Conservation (phyloP, 2,797 vertebrate genomes). For the Sebastolobus altivelis region DNA sequence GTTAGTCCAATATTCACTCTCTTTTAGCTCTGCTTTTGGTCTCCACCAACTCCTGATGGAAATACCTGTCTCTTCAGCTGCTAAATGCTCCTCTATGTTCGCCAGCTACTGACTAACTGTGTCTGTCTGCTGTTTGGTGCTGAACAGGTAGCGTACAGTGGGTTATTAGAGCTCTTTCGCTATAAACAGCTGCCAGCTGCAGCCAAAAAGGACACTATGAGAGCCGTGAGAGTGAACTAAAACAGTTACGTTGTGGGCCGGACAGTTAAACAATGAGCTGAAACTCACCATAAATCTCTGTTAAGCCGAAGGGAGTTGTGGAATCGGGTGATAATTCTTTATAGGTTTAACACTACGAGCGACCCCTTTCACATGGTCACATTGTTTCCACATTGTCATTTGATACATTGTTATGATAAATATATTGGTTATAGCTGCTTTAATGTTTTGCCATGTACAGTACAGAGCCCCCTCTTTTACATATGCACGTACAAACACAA, state of each 20-base stretch:
- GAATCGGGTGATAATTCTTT: no score
- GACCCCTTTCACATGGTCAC: no score
- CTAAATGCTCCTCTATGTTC: background rate
- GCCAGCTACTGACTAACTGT: background rate
- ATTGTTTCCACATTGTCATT: background rate
- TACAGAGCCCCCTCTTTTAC: background rate
- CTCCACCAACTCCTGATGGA: background rate
- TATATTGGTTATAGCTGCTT: background rate
- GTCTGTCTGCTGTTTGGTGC: background rate
- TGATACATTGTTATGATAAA: background rate
- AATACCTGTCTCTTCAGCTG: background rate
- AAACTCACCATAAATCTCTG: rapidly evolving
- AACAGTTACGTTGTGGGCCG: rapidly evolving
- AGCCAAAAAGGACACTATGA: background rate
- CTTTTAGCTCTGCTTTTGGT: background rate
- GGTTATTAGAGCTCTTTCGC: background rate
- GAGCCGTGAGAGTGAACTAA: background rate
- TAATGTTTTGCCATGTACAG: background rate
- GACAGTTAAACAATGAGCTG: background rate
- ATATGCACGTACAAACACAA: background rate
- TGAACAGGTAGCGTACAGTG: background rate
- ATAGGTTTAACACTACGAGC: background rate
- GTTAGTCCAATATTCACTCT: background rate
- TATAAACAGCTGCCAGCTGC: background rate
- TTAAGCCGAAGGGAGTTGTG: no score